Evolutionary conservation across 1,140 invertebrate genomes (phyloP).

Genomic region (Drosophila nasuta): DNA sequence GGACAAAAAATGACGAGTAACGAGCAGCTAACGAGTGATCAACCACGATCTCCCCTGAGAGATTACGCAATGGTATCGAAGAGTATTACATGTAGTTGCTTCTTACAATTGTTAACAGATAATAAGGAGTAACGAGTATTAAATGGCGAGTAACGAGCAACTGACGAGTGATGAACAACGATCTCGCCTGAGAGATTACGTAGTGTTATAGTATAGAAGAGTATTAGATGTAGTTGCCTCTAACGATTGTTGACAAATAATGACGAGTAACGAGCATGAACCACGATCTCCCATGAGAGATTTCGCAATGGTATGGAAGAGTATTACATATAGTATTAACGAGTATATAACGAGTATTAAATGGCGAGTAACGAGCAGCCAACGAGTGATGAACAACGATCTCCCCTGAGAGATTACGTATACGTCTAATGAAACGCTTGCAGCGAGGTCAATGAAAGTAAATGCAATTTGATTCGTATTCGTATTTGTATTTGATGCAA

Average conservation of each 20-base stretch:
- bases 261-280: no score
- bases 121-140: not conserved
- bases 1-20: not conserved
- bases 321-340: no score
- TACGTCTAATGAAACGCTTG: not conserved
- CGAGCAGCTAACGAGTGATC: not conserved
- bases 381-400: no score
- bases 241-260: no score
- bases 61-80: not conserved
- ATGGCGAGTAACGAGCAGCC: no score
- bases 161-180: no score
- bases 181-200: not conserved
- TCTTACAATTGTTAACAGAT: no score
- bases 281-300: no score
- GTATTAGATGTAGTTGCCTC: no score
- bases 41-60: not conserved
- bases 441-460: conserved; percentile 6
- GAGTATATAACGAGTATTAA: not conserved
- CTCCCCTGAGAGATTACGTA: not conserved
- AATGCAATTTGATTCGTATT: not conserved
- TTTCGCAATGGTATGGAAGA: no score
- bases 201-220: no score
- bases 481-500: conserved; percentile 19
- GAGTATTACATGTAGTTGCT: no score
- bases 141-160: not conserved